Conservation (phyloP, 2,113 vertebrate species). For the Aegotheles bennettii region DNA sequence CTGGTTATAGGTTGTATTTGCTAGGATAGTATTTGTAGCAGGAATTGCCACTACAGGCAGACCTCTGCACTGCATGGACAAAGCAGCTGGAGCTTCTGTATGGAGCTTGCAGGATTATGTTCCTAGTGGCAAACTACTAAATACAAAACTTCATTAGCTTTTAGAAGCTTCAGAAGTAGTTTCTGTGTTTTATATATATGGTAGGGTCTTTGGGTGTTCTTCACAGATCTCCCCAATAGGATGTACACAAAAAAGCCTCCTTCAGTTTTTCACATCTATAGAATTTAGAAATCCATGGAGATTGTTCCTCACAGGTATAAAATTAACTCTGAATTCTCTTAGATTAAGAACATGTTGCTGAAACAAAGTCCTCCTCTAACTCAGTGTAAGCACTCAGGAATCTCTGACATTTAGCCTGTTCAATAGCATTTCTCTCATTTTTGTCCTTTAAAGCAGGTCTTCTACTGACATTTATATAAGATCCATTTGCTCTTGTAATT, state of each 20-base stretch:
- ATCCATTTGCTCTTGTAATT: not conserved
- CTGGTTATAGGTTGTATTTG: not conserved
- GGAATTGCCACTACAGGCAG: not conserved
- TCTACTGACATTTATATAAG: not conserved
- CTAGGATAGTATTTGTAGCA: not conserved
- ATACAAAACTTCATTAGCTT: not conserved
- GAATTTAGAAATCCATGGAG: not conserved
- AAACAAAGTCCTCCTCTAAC: not conserved
- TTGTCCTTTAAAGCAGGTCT: not conserved
- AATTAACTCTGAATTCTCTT: not conserved
- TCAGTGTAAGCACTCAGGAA: not conserved
- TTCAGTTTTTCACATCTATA: not conserved
- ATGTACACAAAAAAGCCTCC: not conserved
- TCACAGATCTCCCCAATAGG: not conserved
- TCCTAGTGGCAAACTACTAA: not conserved
- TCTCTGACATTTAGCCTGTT: not conserved
- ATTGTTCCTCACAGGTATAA: not conserved
- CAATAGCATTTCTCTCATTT: not conserved
- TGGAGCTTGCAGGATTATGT: not conserved
- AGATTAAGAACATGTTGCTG: not conserved
- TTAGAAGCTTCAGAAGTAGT: not conserved
- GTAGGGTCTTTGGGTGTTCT: not conserved
- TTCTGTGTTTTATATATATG: not conserved
- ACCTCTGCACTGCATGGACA: not conserved
- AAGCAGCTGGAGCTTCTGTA: not conserved